Conservation (phyloP, 2,113 vertebrate genomes). For the Condylura cristata region DNA sequence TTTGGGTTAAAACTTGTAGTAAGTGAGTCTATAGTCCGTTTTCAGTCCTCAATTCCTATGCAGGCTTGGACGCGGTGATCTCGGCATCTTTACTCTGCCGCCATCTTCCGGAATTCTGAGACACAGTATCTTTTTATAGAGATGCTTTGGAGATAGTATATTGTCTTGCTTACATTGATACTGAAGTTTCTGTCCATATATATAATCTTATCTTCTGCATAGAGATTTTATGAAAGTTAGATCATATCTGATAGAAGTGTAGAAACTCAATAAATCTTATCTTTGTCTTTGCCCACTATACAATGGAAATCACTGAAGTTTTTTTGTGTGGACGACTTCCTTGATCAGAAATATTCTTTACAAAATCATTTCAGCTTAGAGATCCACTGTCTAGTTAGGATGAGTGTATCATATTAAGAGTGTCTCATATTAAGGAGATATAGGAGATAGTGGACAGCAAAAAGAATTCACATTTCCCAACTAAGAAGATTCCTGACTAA, state of each 20-base stretch:
- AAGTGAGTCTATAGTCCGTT: no score
- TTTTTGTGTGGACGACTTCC: background rate
- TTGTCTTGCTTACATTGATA: background rate
- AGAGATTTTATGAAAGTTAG: background rate
- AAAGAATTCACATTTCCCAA: background rate
- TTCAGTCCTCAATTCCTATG: no score
- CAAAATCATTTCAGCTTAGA: constrained; percentile 3
- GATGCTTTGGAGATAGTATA: background rate
- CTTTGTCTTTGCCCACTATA: background rate
- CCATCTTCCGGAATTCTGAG: no score
- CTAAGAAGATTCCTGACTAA: background rate
- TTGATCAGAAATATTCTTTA: background rate
- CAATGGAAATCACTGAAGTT: background rate
- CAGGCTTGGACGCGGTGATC: no score
- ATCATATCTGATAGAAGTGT: background rate
- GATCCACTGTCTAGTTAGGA: background rate
- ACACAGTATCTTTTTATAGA: no score
- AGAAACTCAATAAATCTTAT: background rate
- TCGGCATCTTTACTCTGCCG: no score
- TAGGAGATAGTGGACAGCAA: background rate
- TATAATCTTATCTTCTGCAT: background rate
- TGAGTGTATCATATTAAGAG: background rate
- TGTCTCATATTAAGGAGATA: background rate
- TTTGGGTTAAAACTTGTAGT: no score
- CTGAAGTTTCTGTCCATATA: background rate